Evolutionary conservation across 2,113 vertebrate genomes (phyloP), one percentile per base, ranked within the genome.

Genomic region (Sigmodon hispidus): DNA sequence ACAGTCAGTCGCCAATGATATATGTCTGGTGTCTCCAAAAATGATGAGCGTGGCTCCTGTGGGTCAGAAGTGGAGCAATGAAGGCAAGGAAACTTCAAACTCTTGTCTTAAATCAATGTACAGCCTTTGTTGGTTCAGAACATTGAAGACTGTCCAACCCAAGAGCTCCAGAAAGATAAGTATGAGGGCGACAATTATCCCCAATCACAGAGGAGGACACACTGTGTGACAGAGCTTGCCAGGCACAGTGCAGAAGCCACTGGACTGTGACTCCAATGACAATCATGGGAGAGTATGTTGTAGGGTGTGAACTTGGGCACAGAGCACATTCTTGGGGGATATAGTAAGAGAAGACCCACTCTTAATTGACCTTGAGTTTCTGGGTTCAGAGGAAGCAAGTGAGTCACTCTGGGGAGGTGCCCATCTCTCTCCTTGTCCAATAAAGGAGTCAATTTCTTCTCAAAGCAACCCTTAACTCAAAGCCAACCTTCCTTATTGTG

Each of bases 41-140:
- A 9, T 1, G 2, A 19, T 13, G 57, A 1, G 0, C 26, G 29
- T 34, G 31, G 26, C 31, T 12, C 34, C 43, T 2, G 0, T 3
- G 57, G 73, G 48, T 22, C 65, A 40, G 24, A 17, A 40, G 31
- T 21, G 69, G 43, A 7, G 34, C 7, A 48, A 22, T 17, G 26
- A 84, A 9, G 10, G 4, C 12, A 40, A 12, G 16, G 34, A 15
- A 70, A 40, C 67, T 4, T 1, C 0, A 9, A 43, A 22, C 0
- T 24, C 45, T 7, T 3, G 48, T 4, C 31, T 4, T 8, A 50
- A 17, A 48, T n/a, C 31, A 52, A 15, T 0, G 22, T 21, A 8
- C 0, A 2, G 4, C 15, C 36, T 48, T 40, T 1, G 17, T 1
- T 63, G 76, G 67, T 67, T 26, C 45, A 40, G 24, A 16, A 26